These are phyloP conservation scores for Arctocebus calabarensis DNA, from an alignment of 2,797 vertebrate genomes.

Conservation along the genomic window DNA sequence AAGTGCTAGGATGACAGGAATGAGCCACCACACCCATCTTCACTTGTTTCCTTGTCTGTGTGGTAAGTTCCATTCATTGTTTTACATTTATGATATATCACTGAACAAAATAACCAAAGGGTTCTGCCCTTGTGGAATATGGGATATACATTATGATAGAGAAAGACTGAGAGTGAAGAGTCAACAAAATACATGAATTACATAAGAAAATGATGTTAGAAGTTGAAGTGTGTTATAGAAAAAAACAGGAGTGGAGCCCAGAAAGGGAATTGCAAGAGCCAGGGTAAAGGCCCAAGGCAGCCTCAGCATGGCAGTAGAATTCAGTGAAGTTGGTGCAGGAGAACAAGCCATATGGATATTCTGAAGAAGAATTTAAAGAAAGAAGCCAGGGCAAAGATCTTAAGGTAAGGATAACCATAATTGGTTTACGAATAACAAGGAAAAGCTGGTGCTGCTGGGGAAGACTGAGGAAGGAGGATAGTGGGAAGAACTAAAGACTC, in stretches of 20 bases:
- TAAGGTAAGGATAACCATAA: neutral
- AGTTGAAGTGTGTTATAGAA: neutral
- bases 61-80: neutral
- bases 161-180: neutral
- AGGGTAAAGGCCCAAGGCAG: neutral
- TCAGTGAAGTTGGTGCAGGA: neutral
- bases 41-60: neutral
- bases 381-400: neutral
- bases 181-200: neutral
- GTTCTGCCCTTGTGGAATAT: neutral
- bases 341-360: neutral
- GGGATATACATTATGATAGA: neutral
- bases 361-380: neutral
- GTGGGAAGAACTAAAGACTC: rapidly evolving
- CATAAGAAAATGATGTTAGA: neutral
- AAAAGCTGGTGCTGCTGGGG: neutral
- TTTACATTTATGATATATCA: neutral
- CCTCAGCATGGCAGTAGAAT: neutral
- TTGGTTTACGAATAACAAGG: neutral
- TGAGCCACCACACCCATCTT: neutral
- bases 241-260: neutral
- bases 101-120: neutral
- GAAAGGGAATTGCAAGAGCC: neutral
- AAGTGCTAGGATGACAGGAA: neutral
- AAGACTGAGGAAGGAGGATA: neutral